These are phyloP conservation scores for Agapornis canus DNA, from an alignment of 2,797 vertebrate species.

Conservation along the genomic window DNA sequence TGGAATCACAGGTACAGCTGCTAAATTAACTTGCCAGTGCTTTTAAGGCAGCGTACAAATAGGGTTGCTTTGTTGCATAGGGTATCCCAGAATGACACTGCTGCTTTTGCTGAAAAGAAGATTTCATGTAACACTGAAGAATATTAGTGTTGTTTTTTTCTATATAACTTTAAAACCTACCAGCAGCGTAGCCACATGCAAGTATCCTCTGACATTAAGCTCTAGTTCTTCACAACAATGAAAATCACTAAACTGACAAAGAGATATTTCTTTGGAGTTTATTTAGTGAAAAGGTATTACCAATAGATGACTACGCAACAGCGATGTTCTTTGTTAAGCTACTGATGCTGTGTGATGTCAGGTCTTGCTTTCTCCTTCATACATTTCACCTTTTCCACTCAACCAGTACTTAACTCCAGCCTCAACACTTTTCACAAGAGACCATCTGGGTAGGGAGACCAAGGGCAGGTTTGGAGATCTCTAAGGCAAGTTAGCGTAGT, in stretches of 20 bases:
- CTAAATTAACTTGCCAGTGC: not conserved
- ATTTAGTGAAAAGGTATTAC: constrained; percentile 3
- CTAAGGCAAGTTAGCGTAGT: not conserved
- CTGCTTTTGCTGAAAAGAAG: not conserved
- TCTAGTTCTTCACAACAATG: not conserved
- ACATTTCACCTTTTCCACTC: not conserved
- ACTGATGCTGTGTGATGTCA: not conserved
- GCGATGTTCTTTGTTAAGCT: not conserved
- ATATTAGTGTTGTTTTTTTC: not conserved
- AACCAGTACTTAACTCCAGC: not conserved
- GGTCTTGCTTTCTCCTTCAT: not conserved
- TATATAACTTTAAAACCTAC: not conserved
- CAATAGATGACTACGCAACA: not conserved
- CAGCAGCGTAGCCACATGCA: not conserved
- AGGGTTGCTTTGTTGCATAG: not conserved
- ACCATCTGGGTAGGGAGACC: not conserved
- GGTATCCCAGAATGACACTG: not conserved
- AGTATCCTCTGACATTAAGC: not conserved
- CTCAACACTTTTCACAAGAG: not conserved
- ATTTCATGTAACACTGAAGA: not conserved
- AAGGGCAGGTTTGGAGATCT: not conserved
- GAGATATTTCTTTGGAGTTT: not conserved
- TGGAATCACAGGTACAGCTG: not conserved
- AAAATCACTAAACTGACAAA: not conserved
- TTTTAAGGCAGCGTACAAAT: not conserved